Percentiles rank a stretch among this genome's conserved stretches.
Evolutionary conservation across 2,113 vertebrate genomes (phyloP).

Genomic region (Sclerurus mexicanus): DNA sequence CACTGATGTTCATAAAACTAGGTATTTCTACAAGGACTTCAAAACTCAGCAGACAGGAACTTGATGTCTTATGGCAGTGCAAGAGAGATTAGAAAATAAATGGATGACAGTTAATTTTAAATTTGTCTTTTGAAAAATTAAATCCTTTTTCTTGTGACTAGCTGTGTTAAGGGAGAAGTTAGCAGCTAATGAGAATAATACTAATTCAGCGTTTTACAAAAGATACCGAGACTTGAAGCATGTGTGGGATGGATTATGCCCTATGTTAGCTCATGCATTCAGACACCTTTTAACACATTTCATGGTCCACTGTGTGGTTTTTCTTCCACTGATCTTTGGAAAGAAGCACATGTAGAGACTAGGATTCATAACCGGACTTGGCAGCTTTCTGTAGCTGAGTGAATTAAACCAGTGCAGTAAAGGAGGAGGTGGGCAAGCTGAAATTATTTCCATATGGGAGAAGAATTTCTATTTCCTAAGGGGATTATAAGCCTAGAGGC

Average conservation of each 20-base stretch:
- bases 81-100: background rate
- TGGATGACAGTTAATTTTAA: background rate
- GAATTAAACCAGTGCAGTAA: slow-evolving; percentile 16
- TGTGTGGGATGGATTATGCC: background rate
- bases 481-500: background rate
- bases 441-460: slow-evolving; percentile 62
- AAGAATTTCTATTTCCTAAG: slow-evolving; percentile 24
- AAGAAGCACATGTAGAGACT: background rate
- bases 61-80: background rate
- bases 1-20: background rate
- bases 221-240: background rate
- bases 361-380: slow-evolving; percentile 35
- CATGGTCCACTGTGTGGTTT: background rate
- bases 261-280: background rate
- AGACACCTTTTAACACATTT: background rate
- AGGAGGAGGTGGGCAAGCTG: slow-evolving; percentile 32
- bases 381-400: background rate
- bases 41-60: background rate
- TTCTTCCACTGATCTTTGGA: background rate
- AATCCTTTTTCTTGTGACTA: background rate
- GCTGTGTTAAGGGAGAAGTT: background rate
- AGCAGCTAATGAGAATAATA: background rate
- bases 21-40: background rate
- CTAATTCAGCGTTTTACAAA: background rate
- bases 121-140: background rate